These are phyloP conservation scores for Protaetia brevitarsis DNA, from an alignment of 1,140 invertebrate species.

Conservation along the genomic window DNA sequence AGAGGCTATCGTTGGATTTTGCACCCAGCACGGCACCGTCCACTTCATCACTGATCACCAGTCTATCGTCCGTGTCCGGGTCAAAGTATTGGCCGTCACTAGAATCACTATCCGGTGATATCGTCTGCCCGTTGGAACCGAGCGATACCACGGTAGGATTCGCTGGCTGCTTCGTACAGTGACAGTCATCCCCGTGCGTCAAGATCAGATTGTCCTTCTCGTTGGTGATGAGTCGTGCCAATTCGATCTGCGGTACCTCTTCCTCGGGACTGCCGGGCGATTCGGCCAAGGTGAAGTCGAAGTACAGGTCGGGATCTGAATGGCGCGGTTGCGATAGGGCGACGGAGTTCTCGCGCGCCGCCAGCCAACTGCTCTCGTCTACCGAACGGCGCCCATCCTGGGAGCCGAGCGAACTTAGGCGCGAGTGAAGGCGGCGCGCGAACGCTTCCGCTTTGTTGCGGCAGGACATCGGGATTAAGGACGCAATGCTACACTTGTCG, in stretches of 20 bases:
- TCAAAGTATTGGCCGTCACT: constrained; percentile 56
- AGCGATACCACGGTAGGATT: background rate
- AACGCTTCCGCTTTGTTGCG: constrained; percentile 74
- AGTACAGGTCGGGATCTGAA: constrained; percentile 58
- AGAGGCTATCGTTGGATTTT: background rate
- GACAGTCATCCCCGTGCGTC: background rate
- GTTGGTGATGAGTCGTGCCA: constrained; percentile 32
- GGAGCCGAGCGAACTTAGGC: constrained; percentile 64
- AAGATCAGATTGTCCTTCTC: constrained; percentile 32
- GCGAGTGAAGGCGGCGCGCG: constrained; percentile 69
- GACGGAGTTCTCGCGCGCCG: constrained; percentile 37
- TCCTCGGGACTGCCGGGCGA: constrained; percentile 66
- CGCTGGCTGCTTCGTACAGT: background rate
- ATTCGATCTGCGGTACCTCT: constrained; percentile 45
- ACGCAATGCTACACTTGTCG: constrained; percentile 52
- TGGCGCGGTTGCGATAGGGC: constrained; percentile 50
- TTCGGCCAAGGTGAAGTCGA: constrained; percentile 59
- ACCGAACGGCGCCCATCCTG: constrained; percentile 44
- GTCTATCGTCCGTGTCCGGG: constrained; percentile 45
- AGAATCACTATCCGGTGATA: constrained; percentile 52
- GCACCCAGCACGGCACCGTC: background rate
- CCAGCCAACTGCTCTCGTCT: constrained; percentile 52
- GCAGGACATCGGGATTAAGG: constrained; percentile 65
- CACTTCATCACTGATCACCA: constrained; percentile 27
- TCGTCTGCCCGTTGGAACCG: constrained; percentile 14